These are phyloP conservation scores for Sebastes matsubarae DNA, from an alignment of 2,797 vertebrate genomes.

Conservation along the genomic window DNA sequence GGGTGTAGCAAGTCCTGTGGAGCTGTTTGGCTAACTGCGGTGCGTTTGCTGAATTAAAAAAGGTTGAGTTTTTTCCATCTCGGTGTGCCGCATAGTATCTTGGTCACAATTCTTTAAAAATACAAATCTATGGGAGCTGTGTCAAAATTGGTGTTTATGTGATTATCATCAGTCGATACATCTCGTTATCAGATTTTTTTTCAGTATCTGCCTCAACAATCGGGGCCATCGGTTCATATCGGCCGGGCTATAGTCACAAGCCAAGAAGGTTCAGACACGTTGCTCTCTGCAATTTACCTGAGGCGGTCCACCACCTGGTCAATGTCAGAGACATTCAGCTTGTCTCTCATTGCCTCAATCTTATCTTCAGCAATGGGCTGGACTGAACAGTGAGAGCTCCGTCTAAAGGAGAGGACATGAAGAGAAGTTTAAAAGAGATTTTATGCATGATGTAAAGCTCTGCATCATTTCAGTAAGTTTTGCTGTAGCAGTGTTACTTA, in stretches of 20 bases:
- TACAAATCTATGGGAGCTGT: neutral
- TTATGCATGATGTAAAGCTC: neutral
- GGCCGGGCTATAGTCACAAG: neutral
- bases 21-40: too few species aligned
- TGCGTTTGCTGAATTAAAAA: too few species aligned
- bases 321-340: slow-evolving; percentile 82
- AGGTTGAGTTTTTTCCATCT: too few species aligned
- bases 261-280: neutral
- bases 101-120: neutral
- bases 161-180: neutral
- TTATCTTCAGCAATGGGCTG: slow-evolving; percentile 68
- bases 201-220: neutral
- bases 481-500: slow-evolving; percentile 37
- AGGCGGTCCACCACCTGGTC: slow-evolving; percentile 82
- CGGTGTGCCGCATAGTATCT: neutral
- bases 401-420: slow-evolving; percentile 46
- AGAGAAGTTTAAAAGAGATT: neutral
- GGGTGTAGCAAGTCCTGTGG: too few species aligned
- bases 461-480: neutral
- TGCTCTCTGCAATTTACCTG: slow-evolving; percentile 73
- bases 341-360: slow-evolving; percentile 78
- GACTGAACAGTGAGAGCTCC: slow-evolving; percentile 64
- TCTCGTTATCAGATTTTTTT: neutral
- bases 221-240: neutral
- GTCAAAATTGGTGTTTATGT: neutral